Base-by-base conservation (phyloP, 2,113 vertebrate genomes). In the Marmota flaviventris region DNA sequence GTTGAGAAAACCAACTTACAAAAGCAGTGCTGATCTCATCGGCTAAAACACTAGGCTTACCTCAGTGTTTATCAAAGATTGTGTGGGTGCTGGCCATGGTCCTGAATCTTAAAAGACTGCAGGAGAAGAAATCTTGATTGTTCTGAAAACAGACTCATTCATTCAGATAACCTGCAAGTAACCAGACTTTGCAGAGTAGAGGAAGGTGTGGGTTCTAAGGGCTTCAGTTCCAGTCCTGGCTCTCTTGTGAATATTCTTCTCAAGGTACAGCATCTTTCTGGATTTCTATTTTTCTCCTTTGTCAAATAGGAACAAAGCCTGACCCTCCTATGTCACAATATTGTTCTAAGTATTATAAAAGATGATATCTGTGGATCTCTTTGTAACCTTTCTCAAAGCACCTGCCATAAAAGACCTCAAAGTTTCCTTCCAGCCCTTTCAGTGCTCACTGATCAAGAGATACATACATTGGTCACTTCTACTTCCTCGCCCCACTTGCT, bases 11-110 rank as follows among this genome's bases (percentile, higher is more conserved):
- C 20, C 73, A 85, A 45, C 29, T 96, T 87, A 37, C 34, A 84
- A 83, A 86, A 69, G 69, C 48, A n/a, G 39, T 17, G 63, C 48
- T 81, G 78, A 88, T 77, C 85, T 82, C 91, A 48, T 53, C 69
- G 16, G 25, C 76, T 63, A 37, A 97, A 91, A 20, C 42, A 70
- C 77, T 63, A 37, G 11, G 67, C 16, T 85, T 65, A 34, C 29
- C 32, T 84, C 84, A 27, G 29, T 17, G 5, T 83, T 73, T 73
- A 27, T 6, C 58, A 83, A 34, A 29, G 10, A 22, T 5, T 25
- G 8, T 24, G 29, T n/a, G 5, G 83, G 53, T 70, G 77, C 96
- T 97, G 89, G 65, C 97, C 96, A 0, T 96, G 97, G 98, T 98
- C 0, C 97, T 97, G 97, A 97, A 95, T 95, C 24, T 87, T 89